Evolutionary conservation across 2,888 invertebrate genomes (phyloP).

Genomic region (Lycophotia porphyrea): DNA sequence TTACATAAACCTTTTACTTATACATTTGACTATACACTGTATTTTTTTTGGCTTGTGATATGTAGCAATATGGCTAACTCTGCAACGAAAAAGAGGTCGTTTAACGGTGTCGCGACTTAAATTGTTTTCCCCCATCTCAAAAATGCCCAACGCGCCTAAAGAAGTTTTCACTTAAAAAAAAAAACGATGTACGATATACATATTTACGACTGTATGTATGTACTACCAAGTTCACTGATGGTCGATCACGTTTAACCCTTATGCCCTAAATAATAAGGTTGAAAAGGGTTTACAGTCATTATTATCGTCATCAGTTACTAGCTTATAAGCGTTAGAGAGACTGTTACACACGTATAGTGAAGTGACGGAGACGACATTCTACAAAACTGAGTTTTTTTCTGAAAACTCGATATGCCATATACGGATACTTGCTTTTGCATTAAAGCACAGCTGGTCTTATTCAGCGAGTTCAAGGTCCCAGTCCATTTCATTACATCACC

Average conservation of each 20-base stretch:
- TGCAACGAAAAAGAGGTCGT: too few species aligned
- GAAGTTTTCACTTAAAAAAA: too few species aligned
- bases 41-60: too few species aligned
- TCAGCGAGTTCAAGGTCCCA: constrained; percentile 64
- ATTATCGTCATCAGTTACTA: not conserved
- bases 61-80: too few species aligned
- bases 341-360: not conserved
- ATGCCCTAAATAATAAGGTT: not conserved
- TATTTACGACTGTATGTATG: not conserved
- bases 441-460: constrained; percentile 21
- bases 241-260: not conserved
- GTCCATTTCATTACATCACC: constrained; percentile 61
- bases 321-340: not conserved
- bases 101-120: too few species aligned
- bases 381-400: not conserved
- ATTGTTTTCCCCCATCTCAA: too few species aligned
- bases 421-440: constrained; percentile 13
- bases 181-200: not conserved
- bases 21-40: too few species aligned
- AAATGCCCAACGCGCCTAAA: too few species aligned
- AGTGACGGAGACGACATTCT: not conserved
- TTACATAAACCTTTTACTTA: too few species aligned
- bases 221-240: not conserved
- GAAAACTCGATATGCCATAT: not conserved
- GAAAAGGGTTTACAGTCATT: too few species aligned